Evolutionary conservation across 1,140 invertebrate species (phyloP).

Genomic region (Neotoxoptera formosana): DNA sequence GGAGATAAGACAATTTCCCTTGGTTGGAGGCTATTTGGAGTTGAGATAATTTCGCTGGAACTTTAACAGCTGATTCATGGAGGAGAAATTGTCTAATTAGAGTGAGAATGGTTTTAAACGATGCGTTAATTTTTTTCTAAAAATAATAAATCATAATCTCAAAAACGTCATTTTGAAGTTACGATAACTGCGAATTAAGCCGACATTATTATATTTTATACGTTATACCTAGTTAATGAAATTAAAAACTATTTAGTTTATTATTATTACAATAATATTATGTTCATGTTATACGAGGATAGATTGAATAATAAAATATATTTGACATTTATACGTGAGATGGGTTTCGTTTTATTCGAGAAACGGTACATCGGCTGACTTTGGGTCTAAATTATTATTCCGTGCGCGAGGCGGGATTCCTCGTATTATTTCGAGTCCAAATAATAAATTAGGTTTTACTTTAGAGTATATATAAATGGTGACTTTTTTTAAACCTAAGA

Average conservation of each 20-base stretch:
- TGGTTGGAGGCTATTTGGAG: too few species aligned
- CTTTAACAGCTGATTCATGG: too few species aligned
- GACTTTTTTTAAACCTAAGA: background rate
- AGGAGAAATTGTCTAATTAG: too few species aligned
- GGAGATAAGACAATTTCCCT: too few species aligned
- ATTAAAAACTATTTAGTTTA: background rate
- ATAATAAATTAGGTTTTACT: background rate
- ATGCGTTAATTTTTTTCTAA: too few species aligned
- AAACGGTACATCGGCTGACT: background rate
- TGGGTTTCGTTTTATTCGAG: background rate
- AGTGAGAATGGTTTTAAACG: too few species aligned
- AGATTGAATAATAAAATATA: background rate
- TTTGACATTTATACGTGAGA: background rate
- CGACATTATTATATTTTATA: too few species aligned
- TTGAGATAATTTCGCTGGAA: too few species aligned
- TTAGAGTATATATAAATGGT: background rate
- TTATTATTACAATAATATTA: background rate
- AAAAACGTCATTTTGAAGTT: too few species aligned
- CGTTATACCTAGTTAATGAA: background rate
- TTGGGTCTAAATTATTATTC: background rate
- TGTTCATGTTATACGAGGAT: background rate
- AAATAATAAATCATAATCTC: too few species aligned
- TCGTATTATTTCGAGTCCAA: background rate
- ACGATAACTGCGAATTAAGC: too few species aligned
- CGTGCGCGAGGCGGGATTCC: background rate